These are phyloP conservation scores for Ischnus inquisitorius DNA, from an alignment of 2,888 invertebrate genomes.

Conservation along the genomic window DNA sequence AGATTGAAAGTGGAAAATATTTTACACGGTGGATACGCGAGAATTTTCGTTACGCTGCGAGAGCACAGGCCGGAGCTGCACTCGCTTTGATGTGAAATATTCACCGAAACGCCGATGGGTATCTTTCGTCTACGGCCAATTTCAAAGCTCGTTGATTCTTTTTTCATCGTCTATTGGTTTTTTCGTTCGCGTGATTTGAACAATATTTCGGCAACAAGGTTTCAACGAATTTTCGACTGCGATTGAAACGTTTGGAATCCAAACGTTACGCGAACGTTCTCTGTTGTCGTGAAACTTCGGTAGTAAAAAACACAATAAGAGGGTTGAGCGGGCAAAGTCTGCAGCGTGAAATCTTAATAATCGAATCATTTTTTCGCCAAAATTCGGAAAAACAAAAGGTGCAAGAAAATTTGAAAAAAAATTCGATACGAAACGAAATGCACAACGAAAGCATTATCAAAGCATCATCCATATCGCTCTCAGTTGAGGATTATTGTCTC, in stretches of 20 bases:
- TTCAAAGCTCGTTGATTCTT: conserved; percentile 18
- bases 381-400: too few relatives aligned
- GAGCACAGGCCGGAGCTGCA: background rate
- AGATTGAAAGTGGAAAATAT: conserved; percentile 30
- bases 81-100: background rate
- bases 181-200: too few relatives aligned
- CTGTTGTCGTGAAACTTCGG: too few relatives aligned
- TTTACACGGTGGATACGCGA: background rate
- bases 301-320: too few relatives aligned
- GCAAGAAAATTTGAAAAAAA: too few relatives aligned
- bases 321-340: too few relatives aligned
- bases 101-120: background rate
- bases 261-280: too few relatives aligned
- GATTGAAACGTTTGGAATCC: background rate
- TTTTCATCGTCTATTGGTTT: conserved; percentile 13
- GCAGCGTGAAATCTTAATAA: too few relatives aligned
- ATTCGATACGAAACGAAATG: too few relatives aligned
- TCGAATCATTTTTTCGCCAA: too few relatives aligned
- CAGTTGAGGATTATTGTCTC: conserved; percentile 5
- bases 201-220: background rate
- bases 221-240: background rate
- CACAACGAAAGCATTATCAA: background rate
- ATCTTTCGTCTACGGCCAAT: too few relatives aligned
- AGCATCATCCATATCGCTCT: background rate
- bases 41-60: background rate